A percentile compares a stretch with the other conserved stretches of the same genome.
These are phyloP conservation scores for Clamator glandarius DNA, from an alignment of 2,797 vertebrate species.

Conservation along the genomic window DNA sequence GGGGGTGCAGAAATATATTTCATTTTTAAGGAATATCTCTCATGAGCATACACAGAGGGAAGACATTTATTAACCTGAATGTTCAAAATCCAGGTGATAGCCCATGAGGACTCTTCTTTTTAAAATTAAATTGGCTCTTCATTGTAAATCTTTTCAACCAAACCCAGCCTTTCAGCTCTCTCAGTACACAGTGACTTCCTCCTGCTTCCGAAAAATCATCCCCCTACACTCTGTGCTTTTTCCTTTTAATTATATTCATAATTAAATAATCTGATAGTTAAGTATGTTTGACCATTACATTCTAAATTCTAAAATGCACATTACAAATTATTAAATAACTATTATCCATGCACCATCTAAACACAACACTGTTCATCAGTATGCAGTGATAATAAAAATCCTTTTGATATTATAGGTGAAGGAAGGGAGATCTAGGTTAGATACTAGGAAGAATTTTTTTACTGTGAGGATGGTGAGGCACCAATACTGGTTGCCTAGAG, in stretches of 20 bases:
- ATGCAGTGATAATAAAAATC: neutral
- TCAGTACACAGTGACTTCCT: neutral
- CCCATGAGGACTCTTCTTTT: neutral
- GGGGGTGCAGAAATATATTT: neutral
- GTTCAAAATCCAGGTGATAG: neutral
- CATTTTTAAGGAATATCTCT: neutral
- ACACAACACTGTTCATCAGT: neutral
- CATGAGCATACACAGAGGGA: neutral
- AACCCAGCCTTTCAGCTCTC: neutral
- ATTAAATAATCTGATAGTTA: neutral
- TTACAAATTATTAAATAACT: neutral
- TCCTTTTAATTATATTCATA: neutral
- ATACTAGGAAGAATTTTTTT: too few relatives aligned
- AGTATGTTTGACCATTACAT: neutral
- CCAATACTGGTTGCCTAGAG: too few relatives aligned
- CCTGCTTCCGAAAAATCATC: neutral
- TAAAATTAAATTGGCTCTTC: neutral
- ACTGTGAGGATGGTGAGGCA: too few relatives aligned
- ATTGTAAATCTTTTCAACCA: neutral
- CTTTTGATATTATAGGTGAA: neutral
- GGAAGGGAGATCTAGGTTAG: too few relatives aligned
- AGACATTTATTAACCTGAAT: neutral
- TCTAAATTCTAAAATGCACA: neutral
- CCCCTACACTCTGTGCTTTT: neutral
- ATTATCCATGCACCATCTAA: neutral